Conservation (phyloP, 2,888 invertebrate species). For the Aphelenchoides bicaudatus region DNA sequence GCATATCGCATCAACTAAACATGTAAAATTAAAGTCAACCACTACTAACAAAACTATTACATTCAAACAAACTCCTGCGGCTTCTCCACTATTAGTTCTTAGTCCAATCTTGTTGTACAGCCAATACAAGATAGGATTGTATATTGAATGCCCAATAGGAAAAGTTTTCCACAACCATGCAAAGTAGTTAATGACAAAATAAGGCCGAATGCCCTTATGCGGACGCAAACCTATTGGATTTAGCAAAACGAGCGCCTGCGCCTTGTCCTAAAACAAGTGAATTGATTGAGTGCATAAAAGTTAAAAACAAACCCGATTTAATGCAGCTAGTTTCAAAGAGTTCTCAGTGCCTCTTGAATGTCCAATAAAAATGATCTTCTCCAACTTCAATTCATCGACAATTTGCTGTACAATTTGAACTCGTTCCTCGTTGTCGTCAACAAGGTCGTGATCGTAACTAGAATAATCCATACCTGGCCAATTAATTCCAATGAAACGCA, state of each 20-base stretch:
- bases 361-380: constrained; percentile 35
- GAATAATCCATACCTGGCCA: constrained; percentile 42
- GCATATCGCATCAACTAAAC: constrained; percentile 22
- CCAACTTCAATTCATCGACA: constrained; percentile 26
- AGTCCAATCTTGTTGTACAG: constrained; percentile 25
- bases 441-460: constrained; percentile 29
- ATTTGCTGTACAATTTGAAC: constrained; percentile 32
- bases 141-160: neutral
- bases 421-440: constrained; percentile 36
- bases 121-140: constrained; percentile 10
- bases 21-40: too few relatives aligned
- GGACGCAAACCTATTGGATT: constrained; percentile 34
- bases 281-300: neutral
- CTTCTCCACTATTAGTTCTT: constrained; percentile 13
- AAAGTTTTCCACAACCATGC: constrained; percentile 22
- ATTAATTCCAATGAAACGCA: constrained; percentile 38
- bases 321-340: constrained; percentile 37
- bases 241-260: constrained; percentile 22
- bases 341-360: constrained; percentile 39
- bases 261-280: neutral
- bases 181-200: constrained; percentile 16
- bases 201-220: constrained; percentile 30
- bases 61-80: constrained; percentile 27
- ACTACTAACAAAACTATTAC: too few relatives aligned
- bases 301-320: constrained; percentile 26